Base-by-base conservation (phyloP, 2,797 vertebrate species). In the Clarias pachynema region DNA sequence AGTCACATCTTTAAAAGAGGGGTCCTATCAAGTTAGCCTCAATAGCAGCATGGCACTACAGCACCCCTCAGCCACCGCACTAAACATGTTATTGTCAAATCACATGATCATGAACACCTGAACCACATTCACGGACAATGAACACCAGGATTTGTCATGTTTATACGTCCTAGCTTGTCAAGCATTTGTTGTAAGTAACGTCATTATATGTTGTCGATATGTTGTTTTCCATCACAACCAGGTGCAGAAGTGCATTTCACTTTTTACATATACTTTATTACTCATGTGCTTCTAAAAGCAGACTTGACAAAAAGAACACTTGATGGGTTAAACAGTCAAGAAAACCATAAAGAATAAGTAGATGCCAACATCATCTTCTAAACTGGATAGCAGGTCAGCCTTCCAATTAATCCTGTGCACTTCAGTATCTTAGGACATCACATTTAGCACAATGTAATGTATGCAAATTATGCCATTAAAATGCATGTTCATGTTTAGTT, bases 381-480 rank as follows among this genome's bases (percentile, higher is more conserved):
- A 88, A 89, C 87, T 84, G 82, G 34, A 86, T 88, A 86, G 86
- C 86, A n/a, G 88, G 86, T 90, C 88, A 86, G 60, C 70, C 73
- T 81, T 83, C 80, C 86, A 89, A 88, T 90, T 90, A 88, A 87
- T 90, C 85, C 81, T 49, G 81, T 83, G 40, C 65, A 80, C 85
- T 86, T 85, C 69, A 78, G 87, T 86, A 86, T 88, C 87, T 94
- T 92, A 92, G 90, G 90, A 93, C 89, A 89, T 93, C 92, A 93
- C 93, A 93, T 91, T 93, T 93, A 91, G 91, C 88, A 74, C 90
- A 89, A 56, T 3, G 91, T 94, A 93, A 95, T 94, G 88, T 94
- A 95, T 96, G 95, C 93, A 95, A 95, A 95, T 93, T 60, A 91
- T 90, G 82, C 88, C 87, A 93, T 95, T 95, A 94, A 93, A 94